Evolutionary conservation across 2,888 invertebrate species (phyloP), one percentile per base, ranked within the genome.

Genomic region (Capitulum mitella): DNA sequence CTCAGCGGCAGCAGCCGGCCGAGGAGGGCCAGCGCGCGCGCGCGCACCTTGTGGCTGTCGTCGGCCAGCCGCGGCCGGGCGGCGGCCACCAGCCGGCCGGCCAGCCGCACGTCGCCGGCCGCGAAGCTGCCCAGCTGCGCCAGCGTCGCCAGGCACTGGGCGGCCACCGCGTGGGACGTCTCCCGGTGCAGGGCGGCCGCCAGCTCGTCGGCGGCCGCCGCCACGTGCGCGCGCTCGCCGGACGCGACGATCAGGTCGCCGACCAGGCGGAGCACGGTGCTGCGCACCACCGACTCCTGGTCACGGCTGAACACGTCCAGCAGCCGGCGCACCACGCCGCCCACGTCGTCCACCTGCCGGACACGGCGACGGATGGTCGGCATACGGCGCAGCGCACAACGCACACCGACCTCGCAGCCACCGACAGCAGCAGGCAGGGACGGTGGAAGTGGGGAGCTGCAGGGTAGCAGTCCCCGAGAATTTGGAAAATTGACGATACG

Each of bases 261-360:
- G n/a, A 76, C 8, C 29, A 76, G 76, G 43, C 76, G 76, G 3
- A 76, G 29, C 16, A 76, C 19, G 8, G 29, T 16, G 32, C 76
- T 29, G 76, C 76, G 76, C 43, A 76, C 76, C 6, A 29, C 48
- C 29, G 76, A 19, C 16, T 76, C 76, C 48, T 76, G 76, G 22
- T 76, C 76, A 1, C 46, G 26, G 16, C n/a, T 16, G 46, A 46
- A 22, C 14, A 76, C 48, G 14, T 76, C 76, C 46, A 76, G 46
- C 46, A 76, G 76, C 1, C 46, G 46, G 19, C 76, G 76, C 76
- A 76, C 76, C 46, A 76, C 76, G 76, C 46, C 76, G 19, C 29
- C 32, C 29, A 76, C 76, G 12, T 76, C 76, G 1, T 48, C 48
- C 76, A 76, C 48, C 76, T 76, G 76, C 2, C 29, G 46, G 19